phyloP scores from a whole-genome alignment of 1,140 invertebrate genomes.

The Drosophila kepulauana region DNA sequence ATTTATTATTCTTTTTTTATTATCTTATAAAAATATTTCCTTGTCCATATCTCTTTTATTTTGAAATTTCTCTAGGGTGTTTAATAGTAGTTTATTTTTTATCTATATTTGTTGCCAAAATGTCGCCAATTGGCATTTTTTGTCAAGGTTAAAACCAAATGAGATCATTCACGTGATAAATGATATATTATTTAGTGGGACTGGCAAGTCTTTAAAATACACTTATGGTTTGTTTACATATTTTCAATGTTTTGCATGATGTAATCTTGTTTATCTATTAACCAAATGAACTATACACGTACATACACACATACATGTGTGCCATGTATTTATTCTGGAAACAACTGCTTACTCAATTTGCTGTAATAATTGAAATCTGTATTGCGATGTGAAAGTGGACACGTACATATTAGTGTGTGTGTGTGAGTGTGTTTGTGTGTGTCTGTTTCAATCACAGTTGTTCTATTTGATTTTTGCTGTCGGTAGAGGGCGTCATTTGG shows the following conservation, averaged over 20 bases:
- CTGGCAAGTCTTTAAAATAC: conserved; percentile 1
- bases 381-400: neutral
- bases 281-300: neutral
- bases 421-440: conserved; percentile 4
- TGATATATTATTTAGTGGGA: neutral
- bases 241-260: conserved; percentile 24
- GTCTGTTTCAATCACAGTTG: conserved; percentile 24
- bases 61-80: conserved; percentile 3
- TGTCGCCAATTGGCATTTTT: conserved; percentile 29
- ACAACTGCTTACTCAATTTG: conserved; percentile 11
- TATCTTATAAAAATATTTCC: neutral
- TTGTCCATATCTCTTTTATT: neutral
- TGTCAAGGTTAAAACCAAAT: conserved; percentile 31
- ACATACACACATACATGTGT: neutral
- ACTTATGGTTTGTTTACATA: conserved; percentile 24
- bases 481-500: conserved; percentile 25
- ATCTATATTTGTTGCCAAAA: neutral
- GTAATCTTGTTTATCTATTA: conserved; percentile 31
- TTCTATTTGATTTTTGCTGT: conserved; percentile 22
- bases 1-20: neutral
- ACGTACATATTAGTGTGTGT: neutral
- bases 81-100: too few relatives aligned
- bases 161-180: conserved; percentile 34
- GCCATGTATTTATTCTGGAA: neutral
- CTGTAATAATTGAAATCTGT: conserved; percentile 12